A percentile compares a stretch with the other conserved stretches of the same genome.
phyloP scores from a whole-genome alignment of 2,888 invertebrate species.

The Helicoverpa assulta region DNA sequence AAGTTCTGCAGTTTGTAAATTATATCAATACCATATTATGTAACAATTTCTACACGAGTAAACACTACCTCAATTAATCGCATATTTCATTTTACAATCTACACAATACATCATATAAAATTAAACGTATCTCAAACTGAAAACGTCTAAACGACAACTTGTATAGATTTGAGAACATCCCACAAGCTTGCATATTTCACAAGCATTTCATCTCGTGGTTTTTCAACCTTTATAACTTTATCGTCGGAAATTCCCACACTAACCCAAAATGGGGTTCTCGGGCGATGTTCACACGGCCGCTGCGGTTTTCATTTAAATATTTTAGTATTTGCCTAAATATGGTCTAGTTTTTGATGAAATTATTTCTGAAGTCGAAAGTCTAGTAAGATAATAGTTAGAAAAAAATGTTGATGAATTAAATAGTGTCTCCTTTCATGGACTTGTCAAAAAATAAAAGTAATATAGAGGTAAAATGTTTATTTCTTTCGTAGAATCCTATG shows the following conservation, averaged over 20 bases:
- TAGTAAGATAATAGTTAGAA: no score
- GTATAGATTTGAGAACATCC: constrained; percentile 32
- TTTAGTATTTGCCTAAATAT: constrained; percentile 27
- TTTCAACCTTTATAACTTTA: constrained; percentile 50
- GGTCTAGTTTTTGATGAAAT: not conserved
- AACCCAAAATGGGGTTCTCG: constrained; percentile 34
- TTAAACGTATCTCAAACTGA: constrained; percentile 6
- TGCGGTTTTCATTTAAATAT: constrained; percentile 43
- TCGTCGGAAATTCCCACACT: constrained; percentile 46
- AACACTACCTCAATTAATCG: not conserved
- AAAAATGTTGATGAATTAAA: no score
- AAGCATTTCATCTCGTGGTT: constrained; percentile 50
- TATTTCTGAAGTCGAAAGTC: no score
- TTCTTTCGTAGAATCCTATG: no score
- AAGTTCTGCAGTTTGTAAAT: no score
- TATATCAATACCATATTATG: no score
- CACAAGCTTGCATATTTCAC: constrained; percentile 47
- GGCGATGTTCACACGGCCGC: constrained; percentile 42
- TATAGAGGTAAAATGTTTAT: no score
- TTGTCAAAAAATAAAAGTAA: no score
- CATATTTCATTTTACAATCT: no score
- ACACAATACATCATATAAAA: no score
- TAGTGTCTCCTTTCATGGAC: no score
- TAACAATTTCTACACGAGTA: no score
- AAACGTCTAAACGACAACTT: constrained; percentile 37